A percentile compares a stretch with the other conserved stretches of the same genome.
phyloP scores from a whole-genome alignment of 2,113 vertebrate genomes.

The Ancistrus triradiatus region DNA sequence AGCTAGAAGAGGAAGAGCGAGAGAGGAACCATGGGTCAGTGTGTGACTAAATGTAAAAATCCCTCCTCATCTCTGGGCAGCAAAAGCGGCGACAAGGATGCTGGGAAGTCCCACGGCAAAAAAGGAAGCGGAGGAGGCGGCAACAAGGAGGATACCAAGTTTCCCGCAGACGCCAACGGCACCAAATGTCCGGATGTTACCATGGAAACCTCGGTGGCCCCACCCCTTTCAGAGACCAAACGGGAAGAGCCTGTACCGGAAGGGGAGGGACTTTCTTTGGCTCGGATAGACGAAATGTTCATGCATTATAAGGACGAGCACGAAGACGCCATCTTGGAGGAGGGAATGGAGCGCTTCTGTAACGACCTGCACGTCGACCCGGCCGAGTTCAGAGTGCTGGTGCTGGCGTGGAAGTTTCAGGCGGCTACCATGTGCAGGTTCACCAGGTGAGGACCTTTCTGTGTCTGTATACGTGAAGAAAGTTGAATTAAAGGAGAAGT shows the following conservation, averaged over 20 bases:
- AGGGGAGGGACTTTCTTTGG: conserved; percentile 78
- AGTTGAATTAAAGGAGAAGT: no score
- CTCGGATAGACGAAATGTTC: conserved; percentile 86
- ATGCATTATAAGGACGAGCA: conserved; percentile 88
- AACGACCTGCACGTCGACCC: conserved; percentile 95
- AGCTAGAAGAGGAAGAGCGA: conserved; percentile 28
- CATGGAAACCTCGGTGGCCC: conserved; percentile 73
- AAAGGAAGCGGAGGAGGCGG: conserved; percentile 69
- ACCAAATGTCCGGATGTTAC: conserved; percentile 83
- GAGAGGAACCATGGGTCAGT: conserved; percentile 89
- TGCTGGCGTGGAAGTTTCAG: conserved; percentile 99
- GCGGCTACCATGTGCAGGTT: conserved; percentile 99
- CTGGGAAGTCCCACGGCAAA: conserved; percentile 85
- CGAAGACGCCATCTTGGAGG: conserved; percentile 94
- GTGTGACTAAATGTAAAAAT: conserved; percentile 99
- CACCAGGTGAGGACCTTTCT: no score
- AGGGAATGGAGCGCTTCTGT: conserved; percentile 98
- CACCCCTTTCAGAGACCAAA: conserved; percentile 60
- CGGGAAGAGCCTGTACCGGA: conserved; percentile 65
- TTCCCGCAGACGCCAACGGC: conserved; percentile 86
- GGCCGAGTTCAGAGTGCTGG: conserved; percentile 93
- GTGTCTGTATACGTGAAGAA: no score
- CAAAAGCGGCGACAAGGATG: conserved; percentile 94
- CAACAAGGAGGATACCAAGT: conserved; percentile 84
- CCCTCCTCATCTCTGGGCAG: conserved; percentile 96